Base-by-base conservation (phyloP, 2,113 vertebrate species). In the Megaceryle torquata region DNA sequence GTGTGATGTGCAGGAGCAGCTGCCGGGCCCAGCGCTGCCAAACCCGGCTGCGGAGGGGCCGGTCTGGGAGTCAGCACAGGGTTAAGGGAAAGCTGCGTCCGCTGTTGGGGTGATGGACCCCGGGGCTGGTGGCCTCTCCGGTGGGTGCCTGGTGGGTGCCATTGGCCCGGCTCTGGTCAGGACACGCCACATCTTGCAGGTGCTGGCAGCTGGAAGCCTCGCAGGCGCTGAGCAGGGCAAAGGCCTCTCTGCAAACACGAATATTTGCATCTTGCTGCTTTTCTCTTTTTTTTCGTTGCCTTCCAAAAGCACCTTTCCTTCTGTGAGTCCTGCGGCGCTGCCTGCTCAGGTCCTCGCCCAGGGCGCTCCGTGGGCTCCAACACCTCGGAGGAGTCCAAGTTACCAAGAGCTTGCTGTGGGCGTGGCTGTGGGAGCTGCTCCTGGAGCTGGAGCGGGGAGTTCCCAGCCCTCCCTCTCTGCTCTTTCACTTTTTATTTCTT, bases 151-250 rank as follows among this genome's bases (percentile, higher is more conserved):
- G 59, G 15, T 24, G 59, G 59, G 59, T 60, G 21, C n/a, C 60
- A 17, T 25, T 28, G 37, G 37, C 67, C 51, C 2, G 0, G 1
- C 13, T 37, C 33, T 10, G 25, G 3, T 41, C 17, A 2, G n/a
- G 20, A 7, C 33, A 9, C 0, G 0, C 60, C 0, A 1, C 4
- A 1, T 82, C 71, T 37, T 44, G 76, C 63, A 59, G 86, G 41
- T 69, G 50, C 50, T 51, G 50, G 50, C 24, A 25, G 50, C 50
- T 25, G 50, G 50, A 25, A 11, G 50, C 50, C 24, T 12, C 25
- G 50, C 50, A 13, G 24, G 50, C 10, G 48, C 50, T 22, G 24
- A 51, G 91, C 76, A 0, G 68, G 74, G 78, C 69, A 94, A 83
- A 81, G 87, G 77, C 74, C 81, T 57, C 68, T 53, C 60, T 78